Conservation (phyloP, 2,113 vertebrate genomes). For the Gnathonemus echidnorhynchus region DNA sequence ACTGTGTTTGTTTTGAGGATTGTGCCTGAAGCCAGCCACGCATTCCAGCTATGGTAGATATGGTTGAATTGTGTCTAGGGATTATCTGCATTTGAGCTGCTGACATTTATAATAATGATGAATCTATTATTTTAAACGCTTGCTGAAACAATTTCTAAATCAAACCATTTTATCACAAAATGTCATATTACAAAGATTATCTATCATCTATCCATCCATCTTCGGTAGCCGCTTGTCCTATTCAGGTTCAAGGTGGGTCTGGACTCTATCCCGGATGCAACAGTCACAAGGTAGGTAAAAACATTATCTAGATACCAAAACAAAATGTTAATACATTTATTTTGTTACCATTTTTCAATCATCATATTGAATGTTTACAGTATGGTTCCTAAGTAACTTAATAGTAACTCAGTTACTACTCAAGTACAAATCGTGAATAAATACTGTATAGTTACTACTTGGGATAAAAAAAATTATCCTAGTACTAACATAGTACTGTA, state of each 20-base stretch:
- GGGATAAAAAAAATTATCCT: background rate
- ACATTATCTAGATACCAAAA: background rate
- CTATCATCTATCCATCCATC: background rate
- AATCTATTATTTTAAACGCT: background rate
- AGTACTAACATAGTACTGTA: background rate
- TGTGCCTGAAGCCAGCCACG: background rate
- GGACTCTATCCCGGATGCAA: background rate
- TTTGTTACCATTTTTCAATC: background rate
- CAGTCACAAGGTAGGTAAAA: background rate
- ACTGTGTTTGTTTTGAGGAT: background rate
- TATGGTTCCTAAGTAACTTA: background rate
- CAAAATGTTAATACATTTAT: background rate
- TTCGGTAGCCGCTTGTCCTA: background rate
- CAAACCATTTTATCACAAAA: background rate
- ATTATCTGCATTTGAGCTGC: background rate
- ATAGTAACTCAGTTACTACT: background rate
- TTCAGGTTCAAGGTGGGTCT: background rate
- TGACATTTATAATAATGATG: background rate
- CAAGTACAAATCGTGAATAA: background rate
- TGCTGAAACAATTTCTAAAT: background rate
- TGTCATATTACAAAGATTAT: background rate
- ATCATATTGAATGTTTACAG: background rate
- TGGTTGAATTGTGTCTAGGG: background rate
- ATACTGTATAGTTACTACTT: background rate
- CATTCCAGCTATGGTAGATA: background rate